These are phyloP conservation scores for Drosophila yakuba DNA, from an alignment of 1,140 invertebrate species.

Conservation along the genomic window DNA sequence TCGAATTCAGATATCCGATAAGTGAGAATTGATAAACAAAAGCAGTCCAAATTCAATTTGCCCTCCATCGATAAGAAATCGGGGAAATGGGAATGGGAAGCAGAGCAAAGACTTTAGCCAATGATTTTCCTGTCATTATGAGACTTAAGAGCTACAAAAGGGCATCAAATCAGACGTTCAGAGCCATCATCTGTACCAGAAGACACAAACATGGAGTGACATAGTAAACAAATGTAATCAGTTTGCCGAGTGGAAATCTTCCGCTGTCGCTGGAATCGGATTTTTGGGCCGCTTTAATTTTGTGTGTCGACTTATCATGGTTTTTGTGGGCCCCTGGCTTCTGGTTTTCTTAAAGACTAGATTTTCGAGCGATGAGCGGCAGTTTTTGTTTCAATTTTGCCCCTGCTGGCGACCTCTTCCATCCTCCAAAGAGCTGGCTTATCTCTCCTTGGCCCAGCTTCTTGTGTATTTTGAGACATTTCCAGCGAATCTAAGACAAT, in stretches of 20 bases:
- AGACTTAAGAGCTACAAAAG: slow-evolving; percentile 48
- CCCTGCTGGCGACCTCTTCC: slow-evolving; percentile 8
- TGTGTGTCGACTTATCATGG: slow-evolving; percentile 42
- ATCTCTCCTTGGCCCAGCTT: slow-evolving; percentile 12
- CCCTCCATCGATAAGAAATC: slow-evolving; percentile 41
- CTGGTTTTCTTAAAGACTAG: slow-evolving; percentile 9
- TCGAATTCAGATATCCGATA: slow-evolving; percentile 20
- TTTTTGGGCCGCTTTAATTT: slow-evolving; percentile 41
- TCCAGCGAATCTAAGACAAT: neutral
- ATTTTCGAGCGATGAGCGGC: slow-evolving; percentile 6
- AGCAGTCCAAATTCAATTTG: slow-evolving; percentile 57
- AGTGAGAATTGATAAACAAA: slow-evolving; percentile 44
- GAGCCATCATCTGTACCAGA: slow-evolving; percentile 9
- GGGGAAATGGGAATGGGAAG: too few species aligned
- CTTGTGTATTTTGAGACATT: slow-evolving; percentile 8
- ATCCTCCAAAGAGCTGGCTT: slow-evolving; percentile 21
- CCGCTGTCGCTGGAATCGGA: slow-evolving; percentile 22
- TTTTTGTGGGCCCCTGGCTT: slow-evolving; percentile 17
- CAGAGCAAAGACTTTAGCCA: slow-evolving; percentile 13
- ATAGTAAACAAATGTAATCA: slow-evolving; percentile 79
- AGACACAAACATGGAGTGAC: slow-evolving; percentile 36
- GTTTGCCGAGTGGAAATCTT: slow-evolving; percentile 37
- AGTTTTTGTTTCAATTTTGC: slow-evolving; percentile 30
- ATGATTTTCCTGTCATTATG: slow-evolving; percentile 48
- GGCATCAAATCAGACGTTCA: slow-evolving; percentile 29